Evolutionary conservation across 2,888 invertebrate genomes (phyloP).

Genomic region (Rhodophaea formosa): DNA sequence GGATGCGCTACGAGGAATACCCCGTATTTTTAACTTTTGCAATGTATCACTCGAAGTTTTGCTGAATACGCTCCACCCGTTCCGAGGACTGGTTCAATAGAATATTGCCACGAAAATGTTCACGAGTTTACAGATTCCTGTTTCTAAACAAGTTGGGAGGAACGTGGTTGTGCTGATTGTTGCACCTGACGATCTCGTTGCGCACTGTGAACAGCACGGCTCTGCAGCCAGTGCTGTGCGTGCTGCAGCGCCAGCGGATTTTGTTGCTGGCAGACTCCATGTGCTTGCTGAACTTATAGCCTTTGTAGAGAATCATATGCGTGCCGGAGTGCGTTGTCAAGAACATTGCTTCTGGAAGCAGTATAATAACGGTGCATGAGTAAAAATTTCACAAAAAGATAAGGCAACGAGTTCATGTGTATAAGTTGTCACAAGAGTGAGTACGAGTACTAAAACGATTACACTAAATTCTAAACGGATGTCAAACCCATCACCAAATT

Average conservation of each 20-base stretch:
- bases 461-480: too few species aligned
- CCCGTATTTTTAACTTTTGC: too few species aligned
- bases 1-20: too few species aligned
- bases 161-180: not conserved
- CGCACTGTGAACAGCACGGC: not conserved
- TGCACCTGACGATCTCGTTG: not conserved
- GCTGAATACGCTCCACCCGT: too few species aligned
- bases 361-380: not conserved
- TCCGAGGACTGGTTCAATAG: too few species aligned
- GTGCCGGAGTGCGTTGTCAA: not conserved
- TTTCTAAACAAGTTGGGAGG: not conserved
- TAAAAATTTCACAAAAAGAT: not conserved
- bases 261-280: not conserved
- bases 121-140: not conserved
- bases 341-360: not conserved
- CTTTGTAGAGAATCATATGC: not conserved
- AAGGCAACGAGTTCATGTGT: not conserved
- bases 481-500: too few species aligned
- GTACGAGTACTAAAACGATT: too few species aligned
- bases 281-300: conserved; percentile 15
- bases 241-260: conserved; percentile 18
- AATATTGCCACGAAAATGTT: too few species aligned
- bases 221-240: not conserved
- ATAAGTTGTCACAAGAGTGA: too few species aligned
- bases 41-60: too few species aligned